A percentile compares a stretch with the other conserved stretches of the same genome.
These are phyloP conservation scores for Caretta caretta DNA, from an alignment of 2,113 vertebrate genomes.

Conservation along the genomic window DNA sequence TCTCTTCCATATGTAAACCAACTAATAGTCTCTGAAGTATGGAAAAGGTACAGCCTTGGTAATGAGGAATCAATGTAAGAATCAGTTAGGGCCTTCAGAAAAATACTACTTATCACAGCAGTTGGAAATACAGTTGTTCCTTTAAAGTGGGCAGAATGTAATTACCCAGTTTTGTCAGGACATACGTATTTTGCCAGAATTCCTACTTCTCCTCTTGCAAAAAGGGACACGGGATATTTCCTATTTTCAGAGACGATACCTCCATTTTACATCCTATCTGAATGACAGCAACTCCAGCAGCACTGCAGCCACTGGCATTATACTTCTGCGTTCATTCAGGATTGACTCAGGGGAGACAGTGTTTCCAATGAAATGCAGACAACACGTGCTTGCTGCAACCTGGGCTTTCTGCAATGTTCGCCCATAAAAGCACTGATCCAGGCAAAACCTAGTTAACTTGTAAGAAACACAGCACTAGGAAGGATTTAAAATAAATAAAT, in stretches of 20 bases:
- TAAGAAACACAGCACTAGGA: background rate
- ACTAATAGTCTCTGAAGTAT: background rate
- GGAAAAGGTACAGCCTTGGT: background rate
- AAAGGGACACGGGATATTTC: accelerated
- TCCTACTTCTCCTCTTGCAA: accelerated
- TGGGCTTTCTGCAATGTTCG: background rate
- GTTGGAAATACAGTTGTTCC: background rate
- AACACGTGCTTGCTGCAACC: background rate
- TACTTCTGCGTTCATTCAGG: accelerated
- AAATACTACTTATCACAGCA: background rate
- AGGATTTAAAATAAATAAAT: background rate
- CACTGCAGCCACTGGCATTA: accelerated
- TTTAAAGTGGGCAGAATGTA: accelerated
- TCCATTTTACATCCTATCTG: accelerated
- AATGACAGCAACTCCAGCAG: accelerated
- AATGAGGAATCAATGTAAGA: background rate
- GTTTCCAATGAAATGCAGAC: background rate
- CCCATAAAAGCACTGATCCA: background rate
- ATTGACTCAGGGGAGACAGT: background rate
- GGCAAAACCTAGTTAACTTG: background rate
- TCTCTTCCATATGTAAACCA: background rate
- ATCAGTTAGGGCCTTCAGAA: background rate
- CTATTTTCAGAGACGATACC: background rate
- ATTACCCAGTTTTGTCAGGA: accelerated
- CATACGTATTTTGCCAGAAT: accelerated